Evolutionary conservation across 2,113 vertebrate species (phyloP).

Genomic region (Hystrix cristata): DNA sequence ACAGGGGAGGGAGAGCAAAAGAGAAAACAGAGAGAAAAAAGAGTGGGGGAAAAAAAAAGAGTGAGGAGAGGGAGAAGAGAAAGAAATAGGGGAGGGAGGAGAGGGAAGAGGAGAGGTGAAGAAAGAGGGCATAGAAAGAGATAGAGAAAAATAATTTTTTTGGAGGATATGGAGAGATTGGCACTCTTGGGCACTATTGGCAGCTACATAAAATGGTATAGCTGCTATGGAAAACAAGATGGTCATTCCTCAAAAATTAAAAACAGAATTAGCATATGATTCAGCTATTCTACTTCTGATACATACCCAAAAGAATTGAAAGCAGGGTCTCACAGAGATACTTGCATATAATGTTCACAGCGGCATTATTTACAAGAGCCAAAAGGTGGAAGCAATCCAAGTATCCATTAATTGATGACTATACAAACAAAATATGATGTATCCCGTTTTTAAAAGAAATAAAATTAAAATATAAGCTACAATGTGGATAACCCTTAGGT

Average conservation of each 20-base stretch:
- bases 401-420: not conserved
- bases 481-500: not conserved
- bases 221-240: not conserved
- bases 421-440: not conserved
- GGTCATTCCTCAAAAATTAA: not conserved
- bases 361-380: not conserved
- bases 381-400: not conserved
- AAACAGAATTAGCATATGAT: not conserved
- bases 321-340: not conserved
- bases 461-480: not conserved
- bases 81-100: not conserved
- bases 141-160: not conserved
- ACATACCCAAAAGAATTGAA: not conserved
- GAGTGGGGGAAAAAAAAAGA: not conserved
- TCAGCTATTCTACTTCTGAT: not conserved
- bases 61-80: too few species aligned
- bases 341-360: not conserved
- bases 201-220: not conserved
- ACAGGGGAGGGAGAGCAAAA: not conserved
- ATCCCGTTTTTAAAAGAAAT: not conserved
- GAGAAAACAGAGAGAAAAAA: not conserved
- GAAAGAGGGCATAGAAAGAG: not conserved
- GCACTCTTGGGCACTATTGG: not conserved
- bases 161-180: not conserved
- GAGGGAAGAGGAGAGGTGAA: not conserved